Evolutionary conservation across 2,888 invertebrate species (phyloP).

Genomic region (Pinctada fucata): DNA sequence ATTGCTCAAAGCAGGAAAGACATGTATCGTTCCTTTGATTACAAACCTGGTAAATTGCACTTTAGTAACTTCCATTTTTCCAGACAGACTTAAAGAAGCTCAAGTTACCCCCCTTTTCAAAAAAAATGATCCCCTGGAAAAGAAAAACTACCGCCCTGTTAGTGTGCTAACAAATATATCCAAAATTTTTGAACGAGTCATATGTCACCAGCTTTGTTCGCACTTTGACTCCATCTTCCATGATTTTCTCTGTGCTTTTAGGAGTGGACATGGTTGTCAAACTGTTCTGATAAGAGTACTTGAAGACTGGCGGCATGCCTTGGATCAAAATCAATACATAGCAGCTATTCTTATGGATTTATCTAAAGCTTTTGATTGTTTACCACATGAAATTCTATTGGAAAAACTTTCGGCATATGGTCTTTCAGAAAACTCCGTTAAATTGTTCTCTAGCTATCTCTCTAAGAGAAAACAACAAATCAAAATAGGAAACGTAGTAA

Average conservation of each 20-base stretch:
- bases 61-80: conserved; percentile 9
- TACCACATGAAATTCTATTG: neutral
- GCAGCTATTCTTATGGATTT: too few relatives aligned
- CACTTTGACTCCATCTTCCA: too few relatives aligned
- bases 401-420: neutral
- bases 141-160: conserved; percentile 8
- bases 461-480: neutral
- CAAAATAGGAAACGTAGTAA: neutral
- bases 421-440: neutral
- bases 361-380: conserved; percentile 4
- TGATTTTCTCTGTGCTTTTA: too few relatives aligned
- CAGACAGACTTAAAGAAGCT: conserved; percentile 15
- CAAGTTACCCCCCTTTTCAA: conserved; percentile 22
- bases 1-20: too few relatives aligned
- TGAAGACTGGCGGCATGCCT: too few relatives aligned
- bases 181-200: conserved; percentile 5
- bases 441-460: neutral
- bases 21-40: too few relatives aligned
- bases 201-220: neutral
- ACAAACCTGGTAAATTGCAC: conserved; percentile 14
- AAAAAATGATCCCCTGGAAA: conserved; percentile 23
- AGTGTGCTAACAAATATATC: neutral
- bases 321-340: too few relatives aligned
- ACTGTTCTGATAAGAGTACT: too few relatives aligned
- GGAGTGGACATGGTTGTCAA: too few relatives aligned